Conservation (phyloP, 2,888 invertebrate genomes). For the Anoncus sp. region DNA sequence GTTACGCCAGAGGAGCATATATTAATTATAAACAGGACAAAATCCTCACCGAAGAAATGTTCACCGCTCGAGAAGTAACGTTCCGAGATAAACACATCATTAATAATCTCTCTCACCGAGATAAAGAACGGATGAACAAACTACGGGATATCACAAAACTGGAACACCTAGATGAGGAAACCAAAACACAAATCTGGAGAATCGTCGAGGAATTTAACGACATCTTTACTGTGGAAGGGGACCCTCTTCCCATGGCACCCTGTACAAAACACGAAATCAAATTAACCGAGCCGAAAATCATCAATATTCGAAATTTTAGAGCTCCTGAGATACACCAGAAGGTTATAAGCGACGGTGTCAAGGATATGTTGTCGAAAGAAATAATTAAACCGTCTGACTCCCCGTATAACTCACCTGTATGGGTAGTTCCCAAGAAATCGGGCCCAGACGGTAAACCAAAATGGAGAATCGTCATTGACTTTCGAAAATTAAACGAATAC, state of each 20-base stretch:
- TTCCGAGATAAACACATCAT: constrained; percentile 1
- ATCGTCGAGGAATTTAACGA: constrained; percentile 29
- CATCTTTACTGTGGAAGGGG: constrained; percentile 21
- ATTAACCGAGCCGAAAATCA: constrained; percentile 25
- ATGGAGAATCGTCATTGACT: constrained; percentile 52
- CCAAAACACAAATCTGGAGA: constrained; percentile 3
- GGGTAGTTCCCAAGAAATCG: constrained; percentile 47
- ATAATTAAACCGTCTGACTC: too few relatives aligned
- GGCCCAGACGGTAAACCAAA: constrained; percentile 29
- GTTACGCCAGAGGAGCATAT: too few relatives aligned
- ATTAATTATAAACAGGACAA: constrained; percentile 9
- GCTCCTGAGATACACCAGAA: constrained; percentile 31
- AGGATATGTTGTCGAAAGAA: constrained; percentile 28
- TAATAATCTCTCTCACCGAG: not conserved
- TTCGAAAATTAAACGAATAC: too few relatives aligned
- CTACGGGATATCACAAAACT: constrained; percentile 7
- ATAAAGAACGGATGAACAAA: constrained; percentile 4
- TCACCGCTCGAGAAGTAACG: too few relatives aligned
- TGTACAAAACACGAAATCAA: constrained; percentile 26
- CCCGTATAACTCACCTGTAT: constrained; percentile 24
- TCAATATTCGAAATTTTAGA: constrained; percentile 25
- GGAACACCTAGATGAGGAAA: constrained; percentile 11
- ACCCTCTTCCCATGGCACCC: constrained; percentile 32
- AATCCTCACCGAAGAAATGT: constrained; percentile 10
- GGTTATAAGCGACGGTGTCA: too few relatives aligned